Percentiles rank a stretch among this genome's conserved stretches.
These are phyloP conservation scores for Heteromormyrus szaboi DNA, from an alignment of 2,797 vertebrate genomes.

Conservation along the genomic window DNA sequence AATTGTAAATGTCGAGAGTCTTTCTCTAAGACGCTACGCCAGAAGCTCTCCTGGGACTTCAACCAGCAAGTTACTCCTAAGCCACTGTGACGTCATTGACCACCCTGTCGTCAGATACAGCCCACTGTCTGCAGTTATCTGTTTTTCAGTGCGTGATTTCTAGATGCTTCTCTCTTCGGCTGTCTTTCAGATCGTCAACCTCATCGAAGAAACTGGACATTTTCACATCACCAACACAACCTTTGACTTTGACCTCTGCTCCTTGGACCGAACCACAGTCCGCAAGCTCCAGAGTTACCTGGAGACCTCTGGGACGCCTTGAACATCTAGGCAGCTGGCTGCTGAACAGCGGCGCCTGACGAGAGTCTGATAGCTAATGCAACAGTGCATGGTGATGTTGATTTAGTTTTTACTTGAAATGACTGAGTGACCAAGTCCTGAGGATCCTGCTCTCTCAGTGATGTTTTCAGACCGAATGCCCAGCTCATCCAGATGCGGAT, in stretches of 20 bases:
- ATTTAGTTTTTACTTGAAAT: constrained; percentile 51
- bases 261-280: constrained; percentile 94
- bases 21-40: background rate
- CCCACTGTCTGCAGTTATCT: background rate
- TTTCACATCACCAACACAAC: constrained; percentile 99
- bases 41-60: background rate
- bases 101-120: background rate
- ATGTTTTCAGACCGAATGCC: constrained; percentile 59
- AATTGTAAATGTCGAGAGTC: background rate
- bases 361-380: background rate
- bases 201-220: constrained; percentile 99
- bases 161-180: background rate
- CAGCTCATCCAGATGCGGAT: constrained; percentile 18
- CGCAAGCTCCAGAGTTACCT: constrained; percentile 97
- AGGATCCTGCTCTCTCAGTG: constrained; percentile 48
- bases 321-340: constrained; percentile 66
- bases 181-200: constrained; percentile 85
- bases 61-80: background rate
- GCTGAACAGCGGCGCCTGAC: constrained; percentile 38
- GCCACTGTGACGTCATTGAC: background rate
- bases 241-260: constrained; percentile 99
- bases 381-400: background rate
- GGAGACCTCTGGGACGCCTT: constrained; percentile 84
- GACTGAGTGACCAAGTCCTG: constrained; percentile 39
- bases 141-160: background rate